These are phyloP conservation scores for Pyrochroa serraticornis DNA, from an alignment of 2,888 invertebrate species.

Conservation along the genomic window DNA sequence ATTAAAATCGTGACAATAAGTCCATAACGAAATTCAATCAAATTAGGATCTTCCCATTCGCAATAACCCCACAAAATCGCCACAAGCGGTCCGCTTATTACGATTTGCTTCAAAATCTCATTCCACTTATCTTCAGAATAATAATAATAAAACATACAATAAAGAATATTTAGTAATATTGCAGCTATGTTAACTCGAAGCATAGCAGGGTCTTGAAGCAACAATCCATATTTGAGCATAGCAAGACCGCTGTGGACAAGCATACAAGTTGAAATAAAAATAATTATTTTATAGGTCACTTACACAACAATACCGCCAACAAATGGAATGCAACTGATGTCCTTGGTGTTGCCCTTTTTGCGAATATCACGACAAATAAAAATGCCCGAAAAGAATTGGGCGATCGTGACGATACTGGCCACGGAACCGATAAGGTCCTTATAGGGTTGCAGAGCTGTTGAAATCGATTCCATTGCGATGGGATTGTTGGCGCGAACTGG, in stretches of 20 bases:
- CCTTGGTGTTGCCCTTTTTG: constrained; percentile 69
- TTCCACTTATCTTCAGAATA: constrained; percentile 64
- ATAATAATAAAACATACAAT: constrained; percentile 70
- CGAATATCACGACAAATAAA: constrained; percentile 77
- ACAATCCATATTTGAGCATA: constrained; percentile 76
- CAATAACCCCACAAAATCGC: constrained; percentile 69
- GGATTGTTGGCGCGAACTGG: too few relatives aligned
- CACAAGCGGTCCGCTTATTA: constrained; percentile 63
- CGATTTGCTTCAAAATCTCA: constrained; percentile 64
- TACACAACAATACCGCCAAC: constrained; percentile 79
- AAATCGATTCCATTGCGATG: constrained; percentile 60
- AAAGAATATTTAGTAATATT: constrained; percentile 70
- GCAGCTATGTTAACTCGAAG: constrained; percentile 80
- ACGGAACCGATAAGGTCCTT: constrained; percentile 70
- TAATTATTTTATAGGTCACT: constrained; percentile 55
- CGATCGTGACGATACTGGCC: constrained; percentile 78
- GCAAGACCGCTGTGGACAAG: constrained; percentile 68
- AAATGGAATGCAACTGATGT: constrained; percentile 73
- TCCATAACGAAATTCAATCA: constrained; percentile 74
- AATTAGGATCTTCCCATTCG: constrained; percentile 67
- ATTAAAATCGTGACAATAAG: constrained; percentile 72
- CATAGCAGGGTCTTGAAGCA: constrained; percentile 77
- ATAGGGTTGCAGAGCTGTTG: constrained; percentile 66
- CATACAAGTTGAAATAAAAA: constrained; percentile 7
- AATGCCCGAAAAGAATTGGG: constrained; percentile 82